phyloP scores from a whole-genome alignment of 2,888 invertebrate species.

The Xestoiulus laeticollis region DNA sequence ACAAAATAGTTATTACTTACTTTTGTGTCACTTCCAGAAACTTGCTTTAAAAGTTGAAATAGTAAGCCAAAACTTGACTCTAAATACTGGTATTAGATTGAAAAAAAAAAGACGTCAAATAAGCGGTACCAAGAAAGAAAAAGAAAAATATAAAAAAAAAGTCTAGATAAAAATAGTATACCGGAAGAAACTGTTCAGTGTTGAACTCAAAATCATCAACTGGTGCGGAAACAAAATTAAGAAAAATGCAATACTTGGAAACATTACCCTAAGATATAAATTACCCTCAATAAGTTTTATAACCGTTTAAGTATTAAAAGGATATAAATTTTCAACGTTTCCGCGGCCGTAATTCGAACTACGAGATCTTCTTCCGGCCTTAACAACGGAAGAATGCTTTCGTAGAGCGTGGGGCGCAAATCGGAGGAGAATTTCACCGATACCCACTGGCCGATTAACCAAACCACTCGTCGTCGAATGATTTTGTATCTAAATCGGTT shows the following conservation, averaged over 20 bases:
- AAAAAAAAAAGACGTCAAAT: background rate
- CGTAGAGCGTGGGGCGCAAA: conserved; percentile 82
- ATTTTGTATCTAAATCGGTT: conserved; percentile 75
- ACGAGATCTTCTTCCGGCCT: conserved; percentile 83
- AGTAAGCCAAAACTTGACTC: conserved; percentile 80
- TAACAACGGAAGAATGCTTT: conserved; percentile 73
- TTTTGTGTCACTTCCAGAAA: conserved; percentile 91
- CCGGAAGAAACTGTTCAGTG: conserved; percentile 82
- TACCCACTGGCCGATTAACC: conserved; percentile 77
- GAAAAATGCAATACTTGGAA: too few species aligned
- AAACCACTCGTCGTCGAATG: conserved; percentile 83
- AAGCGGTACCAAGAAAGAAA: background rate
- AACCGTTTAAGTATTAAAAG: conserved; percentile 61
- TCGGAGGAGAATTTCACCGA: conserved; percentile 82
- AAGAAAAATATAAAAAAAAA: background rate
- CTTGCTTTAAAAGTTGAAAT: conserved; percentile 85
- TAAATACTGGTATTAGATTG: conserved; percentile 69
- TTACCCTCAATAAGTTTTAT: too few species aligned
- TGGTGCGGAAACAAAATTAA: conserved; percentile 62
- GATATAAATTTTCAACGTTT: conserved; percentile 77
- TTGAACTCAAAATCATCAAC: conserved; percentile 94
- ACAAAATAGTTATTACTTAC: conserved; percentile 63
- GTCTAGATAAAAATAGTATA: conserved; percentile 59
- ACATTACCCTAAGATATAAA: too few species aligned
- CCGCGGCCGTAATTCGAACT: conserved; percentile 87